Percentiles rank a stretch among this genome's conserved stretches.
Conservation (phyloP, 2,797 vertebrate genomes). For the Uromys caudimaculatus region DNA sequence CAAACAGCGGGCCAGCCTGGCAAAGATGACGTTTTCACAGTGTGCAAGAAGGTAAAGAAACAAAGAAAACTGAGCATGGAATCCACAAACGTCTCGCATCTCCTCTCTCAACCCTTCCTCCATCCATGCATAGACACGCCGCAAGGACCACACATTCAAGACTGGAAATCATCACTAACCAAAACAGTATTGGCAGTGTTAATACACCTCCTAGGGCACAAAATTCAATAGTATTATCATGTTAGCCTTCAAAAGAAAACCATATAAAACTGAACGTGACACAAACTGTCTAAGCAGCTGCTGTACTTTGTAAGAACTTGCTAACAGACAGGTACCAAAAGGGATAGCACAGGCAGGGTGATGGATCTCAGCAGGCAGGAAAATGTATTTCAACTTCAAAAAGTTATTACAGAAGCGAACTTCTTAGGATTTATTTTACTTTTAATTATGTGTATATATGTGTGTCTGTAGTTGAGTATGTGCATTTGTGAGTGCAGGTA, state of each 20-base stretch:
- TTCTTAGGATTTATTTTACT: not conserved
- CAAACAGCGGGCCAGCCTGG: slow-evolving; percentile 34
- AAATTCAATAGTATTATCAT: slow-evolving; percentile 2
- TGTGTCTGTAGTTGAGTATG: not conserved
- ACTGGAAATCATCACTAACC: not conserved
- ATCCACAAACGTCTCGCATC: not conserved
- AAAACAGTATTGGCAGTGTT: not conserved
- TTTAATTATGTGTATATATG: not conserved
- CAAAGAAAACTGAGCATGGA: not conserved
- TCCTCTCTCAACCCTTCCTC: not conserved
- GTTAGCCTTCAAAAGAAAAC: not conserved
- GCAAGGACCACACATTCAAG: not conserved
- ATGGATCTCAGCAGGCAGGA: not conserved
- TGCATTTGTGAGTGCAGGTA: not conserved
- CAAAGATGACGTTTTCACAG: slow-evolving; percentile 43
- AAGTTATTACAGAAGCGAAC: not conserved
- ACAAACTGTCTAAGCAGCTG: not conserved
- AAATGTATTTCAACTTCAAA: not conserved
- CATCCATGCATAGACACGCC: not conserved
- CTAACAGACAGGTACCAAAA: slow-evolving; percentile 21
- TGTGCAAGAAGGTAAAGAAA: slow-evolving; percentile 1
- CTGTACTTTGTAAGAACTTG: not conserved
- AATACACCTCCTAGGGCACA: not conserved
- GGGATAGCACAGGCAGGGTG: not conserved
- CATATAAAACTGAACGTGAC: not conserved